Evolutionary conservation across 2,888 invertebrate genomes (phyloP), one percentile per base, ranked within the genome.

Genomic region (Netelia melanura): DNA sequence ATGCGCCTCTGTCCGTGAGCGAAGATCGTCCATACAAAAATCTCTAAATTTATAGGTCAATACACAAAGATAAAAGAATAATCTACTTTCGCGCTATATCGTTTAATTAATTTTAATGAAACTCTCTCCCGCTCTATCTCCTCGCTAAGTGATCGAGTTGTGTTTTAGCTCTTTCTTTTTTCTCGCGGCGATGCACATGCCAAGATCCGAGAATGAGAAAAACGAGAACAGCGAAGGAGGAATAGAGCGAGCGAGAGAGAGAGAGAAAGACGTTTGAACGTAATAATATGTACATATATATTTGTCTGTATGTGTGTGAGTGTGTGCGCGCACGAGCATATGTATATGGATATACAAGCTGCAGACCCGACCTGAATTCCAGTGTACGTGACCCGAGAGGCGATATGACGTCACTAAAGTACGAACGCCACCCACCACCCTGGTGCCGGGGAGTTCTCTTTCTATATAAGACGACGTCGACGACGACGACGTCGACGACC

Each of bases 341-440:
- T 14, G 25, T 52, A n/a, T n/a, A 54, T 30, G 54, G 10, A 52
- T 14, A 48, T 14, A 75, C 38, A 80, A 54, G 72, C 75, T 77
- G 77, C 78, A 86, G 89, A 89, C 88, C 82, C 89, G 90, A 90
- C 90, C 90, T 91, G 90, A 89, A 89, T 90, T 90, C 90, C 90
- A 88, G 86, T 74, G 74, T 88, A 89, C 90, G 88, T 89, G 90
- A 90, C 90, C 89, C 87, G 85, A 88, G 88, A 86, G 82, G 86
- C 83, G 83, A 54, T 72, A 78, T 91, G 90, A 91, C 90, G 90
- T 91, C 90, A 91, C 87, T 88, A 83, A 84, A 76, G 62, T 75
- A 84, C 82, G 67, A 83, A 48, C 48, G 17, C 48, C 14, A 48
- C 14, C 81, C 81, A 84, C 81, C 83, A 44, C 68, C 67, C 44